Evolutionary conservation across 2,113 vertebrate genomes (phyloP).

Genomic region (Microcebus murinus): DNA sequence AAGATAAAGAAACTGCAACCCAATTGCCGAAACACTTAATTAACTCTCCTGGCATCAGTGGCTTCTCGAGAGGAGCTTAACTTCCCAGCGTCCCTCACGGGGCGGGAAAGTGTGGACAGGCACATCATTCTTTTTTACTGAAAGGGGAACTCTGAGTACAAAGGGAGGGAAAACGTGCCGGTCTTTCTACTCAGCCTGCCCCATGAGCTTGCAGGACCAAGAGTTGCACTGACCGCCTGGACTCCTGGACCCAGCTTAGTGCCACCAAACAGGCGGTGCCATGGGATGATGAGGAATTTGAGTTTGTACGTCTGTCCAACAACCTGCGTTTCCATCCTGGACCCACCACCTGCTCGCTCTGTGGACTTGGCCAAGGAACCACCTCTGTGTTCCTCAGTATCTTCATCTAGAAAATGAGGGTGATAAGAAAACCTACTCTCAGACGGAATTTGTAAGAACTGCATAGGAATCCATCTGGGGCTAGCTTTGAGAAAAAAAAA

Average conservation of each 20-base stretch:
- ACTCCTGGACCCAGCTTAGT: neutral
- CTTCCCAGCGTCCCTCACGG: neutral
- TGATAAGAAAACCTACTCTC: neutral
- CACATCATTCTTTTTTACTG: neutral
- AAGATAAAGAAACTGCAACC: slow-evolving; percentile 30
- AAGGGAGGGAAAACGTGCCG: neutral
- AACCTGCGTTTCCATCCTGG: neutral
- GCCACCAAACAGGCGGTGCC: fast-evolving
- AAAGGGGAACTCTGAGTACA: neutral
- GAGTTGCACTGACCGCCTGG: fast-evolving
- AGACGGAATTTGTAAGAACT: neutral
- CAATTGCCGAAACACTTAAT: neutral
- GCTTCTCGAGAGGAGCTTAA: neutral
- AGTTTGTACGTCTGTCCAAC: fast-evolving
- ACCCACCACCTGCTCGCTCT: neutral
- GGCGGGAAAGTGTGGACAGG: neutral
- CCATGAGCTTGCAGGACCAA: neutral
- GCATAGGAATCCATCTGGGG: neutral
- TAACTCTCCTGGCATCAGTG: neutral
- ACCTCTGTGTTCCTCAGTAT: neutral
- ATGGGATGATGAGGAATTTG: too few relatives aligned
- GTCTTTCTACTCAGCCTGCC: too few relatives aligned
- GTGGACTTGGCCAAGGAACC: neutral
- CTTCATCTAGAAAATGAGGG: neutral
- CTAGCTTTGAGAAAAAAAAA: too few relatives aligned